These are phyloP conservation scores for Koerneria pararmatus DNA, from an alignment of 2,888 invertebrate genomes.

Conservation along the genomic window DNA sequence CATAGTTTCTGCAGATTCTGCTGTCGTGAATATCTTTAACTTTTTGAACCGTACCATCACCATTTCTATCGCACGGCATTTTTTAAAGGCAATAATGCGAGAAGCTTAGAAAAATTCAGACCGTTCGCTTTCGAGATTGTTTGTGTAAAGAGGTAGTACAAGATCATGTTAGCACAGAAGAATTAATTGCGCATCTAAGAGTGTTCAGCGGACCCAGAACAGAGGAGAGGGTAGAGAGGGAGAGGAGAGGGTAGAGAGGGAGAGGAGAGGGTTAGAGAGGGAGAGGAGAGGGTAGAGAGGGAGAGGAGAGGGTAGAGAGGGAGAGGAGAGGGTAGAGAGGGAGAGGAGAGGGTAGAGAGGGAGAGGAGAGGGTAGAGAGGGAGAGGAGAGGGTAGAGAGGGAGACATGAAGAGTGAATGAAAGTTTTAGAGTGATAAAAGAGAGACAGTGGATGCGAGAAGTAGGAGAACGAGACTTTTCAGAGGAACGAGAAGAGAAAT, in stretches of 20 bases:
- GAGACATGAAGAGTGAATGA: slow-evolving; percentile 19
- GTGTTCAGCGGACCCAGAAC: no score
- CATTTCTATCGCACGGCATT: no score
- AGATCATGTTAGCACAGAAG: no score
- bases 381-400: slow-evolving; percentile 8
- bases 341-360: background rate
- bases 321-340: background rate
- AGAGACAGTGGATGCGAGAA: slow-evolving; percentile 24
- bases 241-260: slow-evolving; percentile 23
- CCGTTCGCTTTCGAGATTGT: no score
- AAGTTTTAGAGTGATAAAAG: background rate
- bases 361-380: background rate
- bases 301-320: background rate
- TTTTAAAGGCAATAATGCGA: no score
- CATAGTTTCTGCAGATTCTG: no score
- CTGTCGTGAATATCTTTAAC: no score
- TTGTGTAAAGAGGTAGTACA: no score
- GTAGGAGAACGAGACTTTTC: slow-evolving; percentile 15
- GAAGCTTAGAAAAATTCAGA: no score
- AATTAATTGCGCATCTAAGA: no score
- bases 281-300: slow-evolving; percentile 8
- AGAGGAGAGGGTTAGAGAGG: slow-evolving; percentile 2
- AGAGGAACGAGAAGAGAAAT: slow-evolving; percentile 12
- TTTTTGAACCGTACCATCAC: no score
- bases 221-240: no score